Percentiles rank a stretch among this genome's conserved stretches.
Evolutionary conservation across 2,113 vertebrate genomes (phyloP).

Genomic region (Prolemur simus): DNA sequence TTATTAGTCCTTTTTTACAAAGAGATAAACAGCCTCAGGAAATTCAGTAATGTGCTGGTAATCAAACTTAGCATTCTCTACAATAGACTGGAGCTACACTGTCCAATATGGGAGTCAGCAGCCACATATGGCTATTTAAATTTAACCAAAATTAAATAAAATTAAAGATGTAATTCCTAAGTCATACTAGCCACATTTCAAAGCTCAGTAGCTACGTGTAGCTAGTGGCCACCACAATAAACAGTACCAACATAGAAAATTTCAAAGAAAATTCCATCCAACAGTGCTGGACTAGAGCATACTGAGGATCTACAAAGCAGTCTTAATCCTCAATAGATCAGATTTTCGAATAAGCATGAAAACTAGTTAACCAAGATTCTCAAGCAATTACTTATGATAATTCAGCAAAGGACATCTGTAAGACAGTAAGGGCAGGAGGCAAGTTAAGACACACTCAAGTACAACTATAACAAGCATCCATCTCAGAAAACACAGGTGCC

Average conservation of each 20-base stretch:
- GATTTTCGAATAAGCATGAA: neutral
- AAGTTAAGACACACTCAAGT: neutral
- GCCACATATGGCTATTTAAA: neutral
- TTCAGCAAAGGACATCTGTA: neutral
- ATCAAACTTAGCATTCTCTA: neutral
- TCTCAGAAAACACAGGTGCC: neutral
- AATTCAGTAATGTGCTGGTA: neutral
- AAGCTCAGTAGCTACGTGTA: neutral
- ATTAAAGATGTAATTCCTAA: neutral
- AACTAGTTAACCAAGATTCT: neutral
- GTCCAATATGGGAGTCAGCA: neutral
- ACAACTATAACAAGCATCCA: neutral
- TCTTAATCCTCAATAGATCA: neutral
- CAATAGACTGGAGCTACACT: neutral
- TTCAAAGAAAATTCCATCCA: neutral
- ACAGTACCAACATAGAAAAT: neutral
- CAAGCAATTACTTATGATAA: neutral
- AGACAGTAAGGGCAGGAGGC: neutral
- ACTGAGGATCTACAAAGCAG: neutral
- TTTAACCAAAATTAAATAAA: too few species aligned
- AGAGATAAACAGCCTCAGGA: neutral
- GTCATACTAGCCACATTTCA: neutral
- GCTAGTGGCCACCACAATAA: neutral
- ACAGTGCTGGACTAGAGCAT: neutral
- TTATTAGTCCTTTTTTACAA: neutral